Evolutionary conservation across 2,113 vertebrate species (phyloP).

Genomic region (Cebidichthys violaceus): DNA sequence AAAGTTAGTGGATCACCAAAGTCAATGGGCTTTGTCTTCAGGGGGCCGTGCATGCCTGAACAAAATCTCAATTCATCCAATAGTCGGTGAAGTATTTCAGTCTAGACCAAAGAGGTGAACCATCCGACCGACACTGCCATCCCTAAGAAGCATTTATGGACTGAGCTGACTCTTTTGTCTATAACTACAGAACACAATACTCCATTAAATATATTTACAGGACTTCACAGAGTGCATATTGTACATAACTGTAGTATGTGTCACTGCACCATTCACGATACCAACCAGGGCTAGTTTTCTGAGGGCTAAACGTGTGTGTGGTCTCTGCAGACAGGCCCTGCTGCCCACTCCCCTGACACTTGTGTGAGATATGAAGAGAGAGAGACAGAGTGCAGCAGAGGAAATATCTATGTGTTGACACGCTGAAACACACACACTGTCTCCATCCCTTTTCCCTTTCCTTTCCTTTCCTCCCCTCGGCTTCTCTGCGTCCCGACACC

Average conservation of each 20-base stretch:
- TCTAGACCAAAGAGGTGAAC: background rate
- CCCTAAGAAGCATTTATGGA: background rate
- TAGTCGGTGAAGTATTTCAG: background rate
- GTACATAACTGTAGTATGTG: background rate
- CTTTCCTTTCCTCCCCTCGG: slow-evolving; percentile 16
- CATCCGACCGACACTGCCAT: background rate
- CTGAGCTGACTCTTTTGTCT: background rate
- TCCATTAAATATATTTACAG: slow-evolving; percentile 8
- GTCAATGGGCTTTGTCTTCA: background rate
- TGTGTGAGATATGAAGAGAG: slow-evolving; percentile 74
- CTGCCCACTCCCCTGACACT: slow-evolving; percentile 71
- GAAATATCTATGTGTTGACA: slow-evolving; percentile 70
- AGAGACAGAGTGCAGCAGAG: slow-evolving; percentile 65
- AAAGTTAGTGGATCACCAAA: background rate
- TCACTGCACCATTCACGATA: slow-evolving; percentile 26
- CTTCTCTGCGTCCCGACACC: slow-evolving; percentile 14
- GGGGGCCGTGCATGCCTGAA: background rate
- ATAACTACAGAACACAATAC: background rate
- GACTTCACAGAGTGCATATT: background rate
- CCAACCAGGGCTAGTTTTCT: slow-evolving; percentile 32
- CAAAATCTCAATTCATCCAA: background rate
- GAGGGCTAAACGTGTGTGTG: slow-evolving; percentile 60
- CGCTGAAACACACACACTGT: slow-evolving; percentile 53
- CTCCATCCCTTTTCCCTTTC: slow-evolving; percentile 43
- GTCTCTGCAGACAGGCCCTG: slow-evolving; percentile 61